Evolutionary conservation across 2,113 vertebrate species (phyloP), one percentile per base, ranked within the genome.

Genomic region (Muscicapa adusta): DNA sequence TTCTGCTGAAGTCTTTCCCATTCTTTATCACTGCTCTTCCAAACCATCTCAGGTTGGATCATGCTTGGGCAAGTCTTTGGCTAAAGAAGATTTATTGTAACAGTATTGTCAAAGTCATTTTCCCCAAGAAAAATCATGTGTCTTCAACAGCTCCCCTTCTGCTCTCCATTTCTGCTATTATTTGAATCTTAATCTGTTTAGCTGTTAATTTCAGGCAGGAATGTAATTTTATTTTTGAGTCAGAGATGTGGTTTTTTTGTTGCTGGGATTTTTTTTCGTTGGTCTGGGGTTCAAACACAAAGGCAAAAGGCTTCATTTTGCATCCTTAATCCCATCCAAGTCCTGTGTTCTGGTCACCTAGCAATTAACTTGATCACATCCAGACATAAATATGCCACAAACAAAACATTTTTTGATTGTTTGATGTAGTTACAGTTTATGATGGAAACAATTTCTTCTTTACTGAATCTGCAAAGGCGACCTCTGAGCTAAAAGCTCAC

Each of bases 11-110:
- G 72, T 91, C 38, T 63, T 85, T 58, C 61, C 85, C 62, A 36
- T 95, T 93, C 53, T 79, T 96, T 85, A 53, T 85, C 50, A 24
- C 57, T 88, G 58, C 63, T 84, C 71, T 88, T 83, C 31, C 92
- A 87, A n/a, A 70, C 36, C 43, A 54, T 26, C 38, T 38, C 51
- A 34, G n/a, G 77, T 62, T 54, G 45, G 38, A 73, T 92, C 76
- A 43, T 29, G 47, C 36, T 85, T 67, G 54, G 62, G 84, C 76
- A 82, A 83, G 66, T 73, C 86, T 88, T 75, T 96, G 87, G 82
- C 91, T 94, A 91, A 97, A 96, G 70, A 97, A 92, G 96, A 97
- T 97, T 96, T 97, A 93, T 92, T 95, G 96, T 95, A 98, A 95
- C 87, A 92, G 75, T 91, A 93, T 91, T 83, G 91, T 85, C 91